Conservation (phyloP, 2,797 vertebrate genomes). For the Falco peregrinus region DNA sequence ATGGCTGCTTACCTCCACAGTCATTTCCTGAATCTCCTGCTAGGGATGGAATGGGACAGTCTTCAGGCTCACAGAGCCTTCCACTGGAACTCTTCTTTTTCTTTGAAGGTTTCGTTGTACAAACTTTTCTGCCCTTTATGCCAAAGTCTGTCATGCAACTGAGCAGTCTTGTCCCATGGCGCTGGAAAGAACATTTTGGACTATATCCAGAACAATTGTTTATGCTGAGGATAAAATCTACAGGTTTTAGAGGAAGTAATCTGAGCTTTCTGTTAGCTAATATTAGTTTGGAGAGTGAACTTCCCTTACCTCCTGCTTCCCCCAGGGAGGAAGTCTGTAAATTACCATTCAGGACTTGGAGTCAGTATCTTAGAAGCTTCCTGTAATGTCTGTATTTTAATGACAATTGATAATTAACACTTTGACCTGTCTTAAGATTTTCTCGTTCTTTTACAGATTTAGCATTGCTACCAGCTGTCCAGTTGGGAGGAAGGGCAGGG, state of each 20-base stretch:
- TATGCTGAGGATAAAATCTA: neutral
- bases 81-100: neutral
- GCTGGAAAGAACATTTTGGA: neutral
- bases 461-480: neutral
- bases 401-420: neutral
- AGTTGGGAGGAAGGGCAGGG: neutral
- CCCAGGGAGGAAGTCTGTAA: neutral
- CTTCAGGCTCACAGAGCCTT: neutral
- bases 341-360: neutral
- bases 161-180: accelerated
- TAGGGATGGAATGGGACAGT: neutral
- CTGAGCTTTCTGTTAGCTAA: neutral
- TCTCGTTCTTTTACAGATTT: neutral
- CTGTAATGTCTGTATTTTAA: neutral
- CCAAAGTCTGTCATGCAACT: accelerated
- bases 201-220: neutral
- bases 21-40: neutral
- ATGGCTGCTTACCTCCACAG: neutral
- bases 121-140: neutral
- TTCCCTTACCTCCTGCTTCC: neutral
- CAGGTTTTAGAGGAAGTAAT: neutral
- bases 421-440: neutral
- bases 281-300: neutral
- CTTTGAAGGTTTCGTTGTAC: neutral
- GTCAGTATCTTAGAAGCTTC: neutral